phyloP scores from a whole-genome alignment of 1,140 invertebrate genomes.

The Dryas iulia region DNA sequence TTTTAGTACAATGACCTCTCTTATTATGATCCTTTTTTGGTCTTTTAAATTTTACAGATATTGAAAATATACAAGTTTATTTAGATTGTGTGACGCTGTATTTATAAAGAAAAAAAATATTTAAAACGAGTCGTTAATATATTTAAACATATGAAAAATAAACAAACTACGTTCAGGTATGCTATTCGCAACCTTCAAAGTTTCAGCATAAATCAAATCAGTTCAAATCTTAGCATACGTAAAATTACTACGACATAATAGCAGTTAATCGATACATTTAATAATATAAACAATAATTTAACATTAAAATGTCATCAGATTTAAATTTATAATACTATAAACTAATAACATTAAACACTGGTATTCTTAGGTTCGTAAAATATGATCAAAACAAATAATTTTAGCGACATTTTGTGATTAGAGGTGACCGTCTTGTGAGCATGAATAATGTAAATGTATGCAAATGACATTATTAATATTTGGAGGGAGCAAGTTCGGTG shows the following conservation, averaged over 20 bases:
- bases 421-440: conserved; percentile 12
- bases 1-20: too few species aligned
- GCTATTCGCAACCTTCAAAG: too few species aligned
- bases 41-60: too few species aligned
- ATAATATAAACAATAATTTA: too few species aligned
- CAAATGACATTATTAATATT: conserved; percentile 23
- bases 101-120: too few species aligned
- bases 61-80: too few species aligned
- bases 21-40: too few species aligned
- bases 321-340: background rate
- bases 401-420: background rate
- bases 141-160: too few species aligned
- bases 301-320: background rate
- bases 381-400: conserved; percentile 1
- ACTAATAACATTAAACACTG: background rate
- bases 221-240: background rate
- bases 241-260: background rate
- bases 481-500: background rate
- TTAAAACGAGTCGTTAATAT: too few species aligned
- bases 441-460: conserved; percentile 21
- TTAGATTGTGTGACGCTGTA: too few species aligned
- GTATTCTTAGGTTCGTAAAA: background rate
- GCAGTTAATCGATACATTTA: background rate
- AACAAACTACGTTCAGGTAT: too few species aligned
- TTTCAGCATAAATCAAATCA: too few species aligned